Percentiles rank a stretch among this genome's conserved stretches.
These are phyloP conservation scores for Argyrosomus regius DNA, from an alignment of 2,797 vertebrate genomes.

Conservation along the genomic window DNA sequence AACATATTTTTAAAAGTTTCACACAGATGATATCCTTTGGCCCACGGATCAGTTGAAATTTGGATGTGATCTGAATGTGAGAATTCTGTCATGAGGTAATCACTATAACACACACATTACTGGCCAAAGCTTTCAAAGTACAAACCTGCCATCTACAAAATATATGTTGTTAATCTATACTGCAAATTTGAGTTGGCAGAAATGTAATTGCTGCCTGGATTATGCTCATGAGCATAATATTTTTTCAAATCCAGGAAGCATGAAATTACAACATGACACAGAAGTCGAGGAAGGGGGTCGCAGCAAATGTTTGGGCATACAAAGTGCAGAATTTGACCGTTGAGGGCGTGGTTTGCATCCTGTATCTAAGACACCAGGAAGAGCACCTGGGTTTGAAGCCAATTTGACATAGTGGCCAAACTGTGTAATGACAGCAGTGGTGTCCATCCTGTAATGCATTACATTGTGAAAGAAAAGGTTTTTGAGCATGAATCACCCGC, in stretches of 20 bases:
- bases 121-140: not conserved
- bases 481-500: too few species aligned
- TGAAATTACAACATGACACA: not conserved
- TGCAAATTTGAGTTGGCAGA: not conserved
- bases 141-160: not conserved
- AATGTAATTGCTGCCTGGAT: not conserved
- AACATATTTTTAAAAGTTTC: conserved; percentile 8
- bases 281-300: not conserved
- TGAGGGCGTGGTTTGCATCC: too few species aligned
- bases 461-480: too few species aligned
- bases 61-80: not conserved
- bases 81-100: not conserved
- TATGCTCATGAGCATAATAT: not conserved
- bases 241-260: not conserved
- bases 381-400: too few species aligned
- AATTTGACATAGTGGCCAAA: too few species aligned
- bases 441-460: too few species aligned
- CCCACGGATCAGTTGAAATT: not conserved
- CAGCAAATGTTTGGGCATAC: not conserved
- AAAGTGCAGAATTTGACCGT: too few species aligned
- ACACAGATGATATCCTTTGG: not conserved
- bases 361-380: too few species aligned
- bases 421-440: too few species aligned
- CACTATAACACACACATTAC: not conserved
- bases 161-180: not conserved